phyloP scores from a whole-genome alignment of 2,888 invertebrate genomes.

The Lycia hirtaria region DNA sequence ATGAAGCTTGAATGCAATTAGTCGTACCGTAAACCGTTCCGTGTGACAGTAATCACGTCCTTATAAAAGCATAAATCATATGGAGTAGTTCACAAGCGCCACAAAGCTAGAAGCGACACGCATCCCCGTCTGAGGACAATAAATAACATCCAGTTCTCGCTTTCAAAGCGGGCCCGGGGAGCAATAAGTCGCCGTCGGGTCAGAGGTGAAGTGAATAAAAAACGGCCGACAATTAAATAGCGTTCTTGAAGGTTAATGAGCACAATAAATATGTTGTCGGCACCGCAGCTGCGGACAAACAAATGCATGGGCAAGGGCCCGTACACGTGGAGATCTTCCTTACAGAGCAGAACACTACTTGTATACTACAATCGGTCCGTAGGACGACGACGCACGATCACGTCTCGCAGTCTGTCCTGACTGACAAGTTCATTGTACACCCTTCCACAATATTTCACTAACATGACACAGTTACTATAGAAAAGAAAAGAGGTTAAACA shows the following conservation, averaged over 20 bases:
- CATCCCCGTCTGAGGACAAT: constrained; percentile 78
- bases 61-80: constrained; percentile 81
- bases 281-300: constrained; percentile 83
- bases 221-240: constrained; percentile 86
- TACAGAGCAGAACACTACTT: constrained; percentile 35
- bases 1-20: constrained; percentile 25
- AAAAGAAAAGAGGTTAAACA: constrained; percentile 61
- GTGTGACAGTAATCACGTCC: constrained; percentile 76
- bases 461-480: constrained; percentile 64
- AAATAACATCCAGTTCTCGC: constrained; percentile 83
- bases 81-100: constrained; percentile 77
- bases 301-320: constrained; percentile 77
- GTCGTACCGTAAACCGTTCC: constrained; percentile 45
- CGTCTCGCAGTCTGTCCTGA: constrained; percentile 56
- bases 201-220: constrained; percentile 85
- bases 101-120: constrained; percentile 80
- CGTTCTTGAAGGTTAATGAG: constrained; percentile 86
- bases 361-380: constrained; percentile 45
- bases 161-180: constrained; percentile 82
- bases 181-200: constrained; percentile 83
- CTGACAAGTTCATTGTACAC: constrained; percentile 76
- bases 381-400: constrained; percentile 49
- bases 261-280: constrained; percentile 86
- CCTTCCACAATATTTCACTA: constrained; percentile 58
- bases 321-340: constrained; percentile 74